Percentiles rank a stretch among this genome's conserved stretches.
phyloP scores from a whole-genome alignment of 2,113 vertebrate species.

The Ptilonorhynchus violaceus region DNA sequence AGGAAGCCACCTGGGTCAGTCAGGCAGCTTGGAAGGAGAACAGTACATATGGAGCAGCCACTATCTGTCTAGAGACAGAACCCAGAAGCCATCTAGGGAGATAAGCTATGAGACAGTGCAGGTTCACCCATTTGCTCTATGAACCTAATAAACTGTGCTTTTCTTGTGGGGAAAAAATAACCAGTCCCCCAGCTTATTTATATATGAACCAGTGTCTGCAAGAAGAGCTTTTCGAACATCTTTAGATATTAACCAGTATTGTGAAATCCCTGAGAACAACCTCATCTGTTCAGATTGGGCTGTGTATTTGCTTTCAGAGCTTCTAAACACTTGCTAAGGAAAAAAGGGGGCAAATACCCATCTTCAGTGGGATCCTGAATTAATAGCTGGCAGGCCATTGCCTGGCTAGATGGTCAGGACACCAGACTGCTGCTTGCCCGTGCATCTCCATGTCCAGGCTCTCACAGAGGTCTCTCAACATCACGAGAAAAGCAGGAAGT shows the following conservation, averaged over 20 bases:
- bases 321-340: background rate
- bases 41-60: background rate
- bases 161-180: background rate
- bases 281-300: background rate
- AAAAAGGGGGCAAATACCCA: background rate
- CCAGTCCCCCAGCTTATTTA: background rate
- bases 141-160: background rate
- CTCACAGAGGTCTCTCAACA: background rate
- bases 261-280: background rate
- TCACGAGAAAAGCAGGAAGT: background rate
- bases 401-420: background rate
- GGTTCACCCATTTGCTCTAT: background rate
- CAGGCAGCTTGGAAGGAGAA: background rate
- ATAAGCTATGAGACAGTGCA: background rate
- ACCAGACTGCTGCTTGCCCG: background rate
- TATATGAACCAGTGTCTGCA: background rate
- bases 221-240: background rate
- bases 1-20: background rate
- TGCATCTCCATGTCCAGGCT: background rate
- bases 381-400: fast-evolving
- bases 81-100: background rate
- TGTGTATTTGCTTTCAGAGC: background rate
- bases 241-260: background rate
- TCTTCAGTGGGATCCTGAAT: background rate
- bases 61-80: background rate